Base-by-base conservation (phyloP, 2,888 invertebrate species). In the Phortica magna region DNA sequence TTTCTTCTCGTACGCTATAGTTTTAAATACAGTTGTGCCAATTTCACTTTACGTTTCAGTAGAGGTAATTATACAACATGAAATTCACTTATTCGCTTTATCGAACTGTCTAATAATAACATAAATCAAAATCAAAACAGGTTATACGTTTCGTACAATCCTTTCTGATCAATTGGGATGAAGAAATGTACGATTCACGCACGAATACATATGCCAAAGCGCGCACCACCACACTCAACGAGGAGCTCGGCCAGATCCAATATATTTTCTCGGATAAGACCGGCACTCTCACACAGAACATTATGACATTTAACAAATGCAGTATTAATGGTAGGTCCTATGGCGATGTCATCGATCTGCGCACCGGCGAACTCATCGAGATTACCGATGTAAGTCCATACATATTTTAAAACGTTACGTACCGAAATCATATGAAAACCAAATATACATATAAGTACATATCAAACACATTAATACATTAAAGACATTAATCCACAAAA, bases 211-310 rank as follows among this genome's bases (percentile, higher is more conserved):
- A 97, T 83, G 99, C 99, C 81, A 97, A 97, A 93, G 98, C 99
- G 76, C 94, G 99, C 84, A 99, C 99, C 72, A 99, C 99, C 42
- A 99, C 99, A 43, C 94, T 99, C 76, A 99, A 99, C 92, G 99
- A 99, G 93, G 99, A 99, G 93, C 94, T 99, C 83, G 98, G 99
- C 83, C 98, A 99, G 93, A 99, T 99, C 89, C 98, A 99, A 92
- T 99, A 99, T 93, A 96, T 99, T 91, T 99, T 99, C 93, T 98
- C 98, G 72, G 99, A 99, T 93, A 99, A 99, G 93, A 99, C 99
- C 80, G 99, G 99, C 87, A 99, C 99, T 14, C 93, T 99, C 77
- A 99, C 99, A 42, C 98, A 99, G 94, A 99, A 99, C 92, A 98
- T 99, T 85, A 99, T 99, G 99, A 98, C 98, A 76, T 99, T 99